Base-by-base conservation (phyloP, 2,888 invertebrate genomes). In the Yponomeuta evonymella region DNA sequence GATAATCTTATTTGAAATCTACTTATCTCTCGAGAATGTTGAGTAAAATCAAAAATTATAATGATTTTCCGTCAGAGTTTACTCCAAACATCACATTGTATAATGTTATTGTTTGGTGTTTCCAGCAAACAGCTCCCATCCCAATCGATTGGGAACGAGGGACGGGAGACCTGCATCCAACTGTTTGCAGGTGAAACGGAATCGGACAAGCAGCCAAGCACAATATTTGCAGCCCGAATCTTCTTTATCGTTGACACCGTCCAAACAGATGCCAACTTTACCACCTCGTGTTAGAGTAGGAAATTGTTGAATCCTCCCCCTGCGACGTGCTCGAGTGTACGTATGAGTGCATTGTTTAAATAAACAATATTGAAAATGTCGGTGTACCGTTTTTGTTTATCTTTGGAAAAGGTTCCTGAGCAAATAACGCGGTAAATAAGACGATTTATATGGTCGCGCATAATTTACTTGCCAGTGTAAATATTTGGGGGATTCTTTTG, bases 281-380 rank as follows among this genome's bases (percentile, higher is more conserved):
- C 15, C 51, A 58, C 15, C 51, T 58, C 1, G 15, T 4, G 15
- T 12, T 15, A 15, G 5, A 58, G 51, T 0, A 2, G 15, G 15
- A 58, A 15, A 58, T 15, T 58, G 15, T 12, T 15, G 51, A 58
- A 51, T 2, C 2, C 12, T 9, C 10, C 15, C 12, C 51, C 51
- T 58, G 51, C 15, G 15, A 15, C 33, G 15, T 58, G 15, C 43
- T 8, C 43, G 43, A 43, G 43, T 58, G 51, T 15, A 15, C 15
- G 15, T 58, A 15, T 58, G 51, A 58, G 51, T 58, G 51, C 51
- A 58, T 58, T 58, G 51, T 58, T 58, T 58, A 58, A 58, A 58
- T 58, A 58, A 58, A 58, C 51, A 58, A 58, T 58, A 58, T 58
- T 58, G 51, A 58, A 58, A 58, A 58, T 58, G 51, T 58, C 51